These are phyloP conservation scores for Steatocranus sp. DNA, from an alignment of 2,797 vertebrate species.

Conservation along the genomic window DNA sequence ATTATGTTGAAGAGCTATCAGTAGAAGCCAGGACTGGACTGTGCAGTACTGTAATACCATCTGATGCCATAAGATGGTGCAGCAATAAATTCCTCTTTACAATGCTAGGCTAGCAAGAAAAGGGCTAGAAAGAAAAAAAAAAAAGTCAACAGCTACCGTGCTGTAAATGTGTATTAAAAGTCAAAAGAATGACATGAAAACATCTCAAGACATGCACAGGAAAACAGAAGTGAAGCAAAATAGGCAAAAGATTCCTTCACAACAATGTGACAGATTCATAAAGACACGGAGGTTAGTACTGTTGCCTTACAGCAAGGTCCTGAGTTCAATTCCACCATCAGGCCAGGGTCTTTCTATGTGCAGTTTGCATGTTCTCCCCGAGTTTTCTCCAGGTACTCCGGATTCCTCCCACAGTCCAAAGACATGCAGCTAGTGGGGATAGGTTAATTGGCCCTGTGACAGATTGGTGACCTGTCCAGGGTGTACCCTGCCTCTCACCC, in stretches of 20 bases:
- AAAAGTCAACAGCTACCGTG: rapidly evolving
- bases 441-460: background rate
- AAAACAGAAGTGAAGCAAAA: background rate
- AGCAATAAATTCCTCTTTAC: background rate
- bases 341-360: background rate
- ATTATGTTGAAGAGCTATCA: background rate
- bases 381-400: background rate
- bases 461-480: background rate
- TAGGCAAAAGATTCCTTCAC: background rate
- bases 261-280: background rate
- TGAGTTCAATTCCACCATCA: background rate
- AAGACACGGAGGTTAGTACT: background rate
- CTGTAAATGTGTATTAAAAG: background rate
- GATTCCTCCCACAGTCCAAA: background rate
- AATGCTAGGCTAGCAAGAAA: background rate
- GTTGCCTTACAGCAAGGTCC: background rate
- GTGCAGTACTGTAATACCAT: background rate
- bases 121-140: background rate
- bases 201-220: background rate
- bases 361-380: background rate
- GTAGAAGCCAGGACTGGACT: background rate
- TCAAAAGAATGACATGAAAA: background rate
- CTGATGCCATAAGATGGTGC: background rate
- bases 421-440: background rate
- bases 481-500: background rate